Base-by-base conservation (phyloP, 2,113 vertebrate genomes). In the Nothoprocta perdicaria region DNA sequence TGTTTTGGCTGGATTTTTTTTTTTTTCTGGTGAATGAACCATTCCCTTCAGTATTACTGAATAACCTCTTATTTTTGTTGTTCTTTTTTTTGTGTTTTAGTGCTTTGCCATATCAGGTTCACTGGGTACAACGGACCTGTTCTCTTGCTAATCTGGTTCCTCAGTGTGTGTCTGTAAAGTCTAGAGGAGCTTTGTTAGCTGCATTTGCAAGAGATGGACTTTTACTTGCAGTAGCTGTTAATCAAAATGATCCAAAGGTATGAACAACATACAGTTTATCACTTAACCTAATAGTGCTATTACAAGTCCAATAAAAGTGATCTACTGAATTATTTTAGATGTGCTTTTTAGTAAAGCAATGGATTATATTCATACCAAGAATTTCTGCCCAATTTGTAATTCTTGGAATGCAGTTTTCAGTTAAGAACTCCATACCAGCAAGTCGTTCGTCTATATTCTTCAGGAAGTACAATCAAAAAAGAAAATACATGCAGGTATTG, bases 231-330 rank as follows among this genome's bases (percentile, higher is more conserved):
- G 76, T 99, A 8, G 96, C 98, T 80, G 80, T 99, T 77, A 99
- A 99, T 95, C 99, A 99, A 95, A 98, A 80, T 77, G 97, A 99
- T 90, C 99, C 99, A 67, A 97, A 98, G 98, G 99, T 99, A 80
- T 84, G 46, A 55, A 21, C 62, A 24, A 21, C 15, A 66, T 9
- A 66, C 13, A 43, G 1, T 33, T 9, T 1, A 2, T 43, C 10
- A 68, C 85, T 88, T 66, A 86, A 84, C 38, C 4, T 72, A 43
- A 7, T 50, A 77, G 10, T 85, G 55, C 61, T 7, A 4, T 69
- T 86, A 43, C n/a, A 79, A 72, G 52, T 46, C 55, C 53, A 2
- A 27, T 62, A 92, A 76, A 35, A 46, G 17, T 10, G 21, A 40
- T 41, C 80, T 88, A 35, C 69, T 66, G 53, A 10, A 12, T 92